phyloP scores from a whole-genome alignment of 2,888 invertebrate species.

The Mamestra brassicae region DNA sequence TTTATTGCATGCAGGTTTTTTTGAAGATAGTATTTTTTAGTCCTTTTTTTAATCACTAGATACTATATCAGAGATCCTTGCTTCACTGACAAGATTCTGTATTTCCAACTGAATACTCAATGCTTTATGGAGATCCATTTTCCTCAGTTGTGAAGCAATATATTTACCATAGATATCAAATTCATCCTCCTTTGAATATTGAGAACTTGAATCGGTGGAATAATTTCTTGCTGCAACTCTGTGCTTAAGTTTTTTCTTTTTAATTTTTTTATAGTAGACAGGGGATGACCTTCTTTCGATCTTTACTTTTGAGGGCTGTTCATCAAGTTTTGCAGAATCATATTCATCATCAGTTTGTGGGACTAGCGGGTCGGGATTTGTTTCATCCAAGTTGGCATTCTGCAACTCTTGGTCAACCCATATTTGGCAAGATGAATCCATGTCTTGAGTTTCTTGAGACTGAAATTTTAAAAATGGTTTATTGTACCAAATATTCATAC shows the following conservation, averaged over 20 bases:
- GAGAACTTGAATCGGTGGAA: conserved; percentile 63
- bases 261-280: conserved; percentile 71
- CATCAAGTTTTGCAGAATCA: conserved; percentile 69
- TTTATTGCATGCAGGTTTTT: neutral
- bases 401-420: conserved; percentile 78
- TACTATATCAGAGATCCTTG: conserved; percentile 75
- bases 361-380: conserved; percentile 78
- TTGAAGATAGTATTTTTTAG: neutral
- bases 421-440: conserved; percentile 79
- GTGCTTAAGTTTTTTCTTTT: conserved; percentile 78
- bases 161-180: conserved; percentile 84
- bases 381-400: conserved; percentile 71
- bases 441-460: conserved; percentile 76
- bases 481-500: too few relatives aligned
- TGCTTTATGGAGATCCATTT: conserved; percentile 78
- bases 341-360: conserved; percentile 78
- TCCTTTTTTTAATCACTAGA: conserved; percentile 53
- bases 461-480: conserved; percentile 56
- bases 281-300: conserved; percentile 64
- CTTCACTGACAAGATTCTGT: conserved; percentile 80
- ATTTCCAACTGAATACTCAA: conserved; percentile 79
- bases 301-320: conserved; percentile 66
- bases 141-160: conserved; percentile 80
- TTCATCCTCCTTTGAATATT: conserved; percentile 76
- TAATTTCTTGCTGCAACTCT: conserved; percentile 66